Percentiles rank a stretch among this genome's conserved stretches.
These are phyloP conservation scores for Phrixothrix hirtus DNA, from an alignment of 2,888 invertebrate genomes.

Conservation along the genomic window DNA sequence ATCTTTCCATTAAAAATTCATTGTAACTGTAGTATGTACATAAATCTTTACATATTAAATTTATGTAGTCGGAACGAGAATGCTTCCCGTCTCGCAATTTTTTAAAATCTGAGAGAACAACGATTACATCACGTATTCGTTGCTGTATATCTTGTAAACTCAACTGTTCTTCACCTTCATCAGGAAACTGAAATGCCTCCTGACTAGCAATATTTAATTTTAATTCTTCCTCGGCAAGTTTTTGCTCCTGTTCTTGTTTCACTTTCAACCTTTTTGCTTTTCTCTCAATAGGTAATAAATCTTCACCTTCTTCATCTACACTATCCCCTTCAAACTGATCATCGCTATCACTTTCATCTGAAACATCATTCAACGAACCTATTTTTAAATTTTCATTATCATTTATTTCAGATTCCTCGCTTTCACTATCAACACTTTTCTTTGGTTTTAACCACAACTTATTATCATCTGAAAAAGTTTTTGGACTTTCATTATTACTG, in stretches of 20 bases:
- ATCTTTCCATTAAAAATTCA: constrained; percentile 87
- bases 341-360: constrained; percentile 43
- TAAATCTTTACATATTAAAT: constrained; percentile 79
- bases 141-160: constrained; percentile 84
- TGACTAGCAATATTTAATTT: constrained; percentile 77
- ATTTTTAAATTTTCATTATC: constrained; percentile 44
- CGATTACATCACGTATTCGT: constrained; percentile 82
- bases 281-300: constrained; percentile 85
- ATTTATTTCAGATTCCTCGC: constrained; percentile 37
- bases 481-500: constrained; percentile 32
- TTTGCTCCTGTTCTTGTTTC: constrained; percentile 69
- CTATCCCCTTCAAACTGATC: constrained; percentile 49
- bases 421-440: constrained; percentile 40
- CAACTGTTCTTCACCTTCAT: constrained; percentile 71
- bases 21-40: constrained; percentile 97
- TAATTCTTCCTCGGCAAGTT: constrained; percentile 81
- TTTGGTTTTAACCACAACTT: constrained; percentile 71
- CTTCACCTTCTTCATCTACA: constrained; percentile 60
- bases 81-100: constrained; percentile 69
- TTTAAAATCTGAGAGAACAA: constrained; percentile 80
- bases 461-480: constrained; percentile 73
- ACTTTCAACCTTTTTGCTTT: constrained; percentile 76
- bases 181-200: constrained; percentile 79
- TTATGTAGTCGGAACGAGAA: constrained; percentile 79
- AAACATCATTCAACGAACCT: constrained; percentile 47